phyloP scores from a whole-genome alignment of 2,797 vertebrate species.

The Heliangelus exortis region DNA sequence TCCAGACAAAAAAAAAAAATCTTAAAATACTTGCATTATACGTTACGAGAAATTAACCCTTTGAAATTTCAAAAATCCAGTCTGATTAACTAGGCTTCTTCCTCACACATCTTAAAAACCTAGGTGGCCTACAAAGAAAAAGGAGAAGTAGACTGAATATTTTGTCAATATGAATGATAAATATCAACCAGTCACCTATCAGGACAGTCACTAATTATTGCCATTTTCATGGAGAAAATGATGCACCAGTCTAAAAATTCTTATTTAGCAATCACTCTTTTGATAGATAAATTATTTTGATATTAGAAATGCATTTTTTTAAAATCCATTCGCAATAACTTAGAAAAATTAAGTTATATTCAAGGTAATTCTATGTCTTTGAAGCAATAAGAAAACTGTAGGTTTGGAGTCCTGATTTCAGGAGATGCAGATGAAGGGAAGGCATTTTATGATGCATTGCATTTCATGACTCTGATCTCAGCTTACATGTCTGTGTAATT shows the following conservation, averaged over 20 bases:
- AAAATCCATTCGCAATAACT: not conserved
- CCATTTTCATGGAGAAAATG: not conserved
- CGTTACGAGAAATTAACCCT: not conserved
- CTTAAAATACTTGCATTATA: not conserved
- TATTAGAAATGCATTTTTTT: not conserved
- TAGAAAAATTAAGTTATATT: not conserved
- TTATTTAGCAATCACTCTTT: not conserved
- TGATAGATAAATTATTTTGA: not conserved
- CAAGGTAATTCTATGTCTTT: not conserved
- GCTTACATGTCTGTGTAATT: not conserved
- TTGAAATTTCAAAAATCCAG: not conserved
- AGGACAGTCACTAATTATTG: not conserved
- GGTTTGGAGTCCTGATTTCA: not conserved
- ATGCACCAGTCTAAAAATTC: not conserved
- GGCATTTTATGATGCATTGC: not conserved
- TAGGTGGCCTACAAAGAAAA: not conserved
- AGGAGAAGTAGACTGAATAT: not conserved
- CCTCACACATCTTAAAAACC: not conserved
- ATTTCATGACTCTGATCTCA: not conserved
- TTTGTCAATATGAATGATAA: not conserved
- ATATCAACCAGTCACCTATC: not conserved
- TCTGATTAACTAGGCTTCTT: not conserved
- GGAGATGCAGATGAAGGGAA: not conserved
- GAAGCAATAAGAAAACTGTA: not conserved
- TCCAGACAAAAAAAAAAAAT: too few species aligned